phyloP scores from a whole-genome alignment of 2,113 vertebrate genomes.

The Saimiri boliviensis region DNA sequence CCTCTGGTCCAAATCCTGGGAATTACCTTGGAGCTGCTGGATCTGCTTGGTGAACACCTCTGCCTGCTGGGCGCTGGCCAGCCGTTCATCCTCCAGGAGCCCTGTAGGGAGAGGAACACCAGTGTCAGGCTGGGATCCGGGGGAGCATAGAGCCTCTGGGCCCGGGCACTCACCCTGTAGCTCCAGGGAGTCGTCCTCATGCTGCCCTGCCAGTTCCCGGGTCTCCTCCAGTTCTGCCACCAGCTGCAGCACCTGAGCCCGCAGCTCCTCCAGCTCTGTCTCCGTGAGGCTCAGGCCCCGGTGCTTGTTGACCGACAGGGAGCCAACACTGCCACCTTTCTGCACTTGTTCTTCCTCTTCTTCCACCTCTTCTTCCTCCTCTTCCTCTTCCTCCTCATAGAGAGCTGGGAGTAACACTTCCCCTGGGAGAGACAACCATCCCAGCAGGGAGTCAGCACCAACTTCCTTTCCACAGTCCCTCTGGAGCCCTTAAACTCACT shows the following conservation, averaged over 20 bases:
- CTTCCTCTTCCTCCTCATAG: constrained; percentile 81
- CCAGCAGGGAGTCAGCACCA: background rate
- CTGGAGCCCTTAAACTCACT: background rate
- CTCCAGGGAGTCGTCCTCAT: constrained; percentile 90
- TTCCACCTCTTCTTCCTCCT: constrained; percentile 43
- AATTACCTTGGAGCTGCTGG: constrained; percentile 77
- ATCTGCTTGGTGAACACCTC: constrained; percentile 81
- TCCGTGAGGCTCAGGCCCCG: constrained; percentile 84
- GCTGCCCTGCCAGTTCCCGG: constrained; percentile 87
- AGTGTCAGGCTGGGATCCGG: background rate
- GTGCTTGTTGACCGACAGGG: constrained; percentile 77
- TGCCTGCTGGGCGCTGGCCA: constrained; percentile 89
- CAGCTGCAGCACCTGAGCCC: constrained; percentile 86
- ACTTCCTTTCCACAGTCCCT: background rate
- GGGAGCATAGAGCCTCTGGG: constrained; percentile 58
- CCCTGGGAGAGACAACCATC: constrained; percentile 58
- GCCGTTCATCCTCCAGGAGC: constrained; percentile 90
- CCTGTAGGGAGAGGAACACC: constrained; percentile 76
- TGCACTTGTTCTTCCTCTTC: constrained; percentile 73
- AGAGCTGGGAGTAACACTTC: constrained; percentile 80
- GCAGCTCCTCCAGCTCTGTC: constrained; percentile 88
- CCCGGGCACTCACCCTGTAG: constrained; percentile 87
- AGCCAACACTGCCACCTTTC: constrained; percentile 67
- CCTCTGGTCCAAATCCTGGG: background rate
- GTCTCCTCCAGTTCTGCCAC: constrained; percentile 90